A percentile compares a stretch with the other conserved stretches of the same genome.
Evolutionary conservation across 2,797 vertebrate species (phyloP).

Genomic region (Danio kyathit): DNA sequence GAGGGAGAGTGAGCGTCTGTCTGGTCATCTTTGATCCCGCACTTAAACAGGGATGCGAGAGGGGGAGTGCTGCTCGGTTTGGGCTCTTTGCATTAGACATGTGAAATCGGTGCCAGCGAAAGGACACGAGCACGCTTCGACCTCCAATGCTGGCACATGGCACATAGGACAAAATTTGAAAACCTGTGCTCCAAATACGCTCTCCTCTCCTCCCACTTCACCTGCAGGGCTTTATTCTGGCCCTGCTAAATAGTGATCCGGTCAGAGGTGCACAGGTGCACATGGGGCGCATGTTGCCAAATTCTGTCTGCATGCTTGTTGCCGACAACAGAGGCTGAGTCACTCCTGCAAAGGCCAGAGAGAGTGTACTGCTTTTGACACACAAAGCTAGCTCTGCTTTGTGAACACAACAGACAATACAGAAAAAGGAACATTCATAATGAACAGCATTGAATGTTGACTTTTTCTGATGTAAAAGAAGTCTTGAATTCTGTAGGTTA

Average conservation of each 20-base stretch:
- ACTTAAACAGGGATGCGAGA: background rate
- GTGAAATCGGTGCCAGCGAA: conserved; percentile 27
- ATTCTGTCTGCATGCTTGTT: conserved; percentile 70
- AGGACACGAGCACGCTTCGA: conserved; percentile 67
- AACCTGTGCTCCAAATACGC: conserved; percentile 67
- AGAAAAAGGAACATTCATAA: background rate
- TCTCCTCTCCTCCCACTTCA: conserved; percentile 65
- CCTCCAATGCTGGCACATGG: conserved; percentile 73
- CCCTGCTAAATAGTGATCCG: conserved; percentile 77
- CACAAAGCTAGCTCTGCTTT: background rate
- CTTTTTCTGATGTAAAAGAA: background rate
- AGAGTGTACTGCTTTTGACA: background rate
- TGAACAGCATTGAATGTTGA: background rate
- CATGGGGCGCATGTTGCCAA: conserved; percentile 75
- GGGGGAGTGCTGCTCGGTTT: background rate
- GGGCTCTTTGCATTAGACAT: background rate
- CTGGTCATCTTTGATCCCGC: conserved; percentile 26
- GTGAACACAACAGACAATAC: background rate
- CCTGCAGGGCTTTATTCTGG: conserved; percentile 67
- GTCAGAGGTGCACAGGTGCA: conserved; percentile 76
- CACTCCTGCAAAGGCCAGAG: conserved; percentile 24
- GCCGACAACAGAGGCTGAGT: conserved; percentile 62
- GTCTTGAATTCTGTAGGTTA: background rate
- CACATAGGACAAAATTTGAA: conserved; percentile 67
- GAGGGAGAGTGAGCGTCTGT: background rate